A percentile compares a stretch with the other conserved stretches of the same genome.
Conservation (phyloP, 2,113 vertebrate species). For the Zosterops japonicus region DNA sequence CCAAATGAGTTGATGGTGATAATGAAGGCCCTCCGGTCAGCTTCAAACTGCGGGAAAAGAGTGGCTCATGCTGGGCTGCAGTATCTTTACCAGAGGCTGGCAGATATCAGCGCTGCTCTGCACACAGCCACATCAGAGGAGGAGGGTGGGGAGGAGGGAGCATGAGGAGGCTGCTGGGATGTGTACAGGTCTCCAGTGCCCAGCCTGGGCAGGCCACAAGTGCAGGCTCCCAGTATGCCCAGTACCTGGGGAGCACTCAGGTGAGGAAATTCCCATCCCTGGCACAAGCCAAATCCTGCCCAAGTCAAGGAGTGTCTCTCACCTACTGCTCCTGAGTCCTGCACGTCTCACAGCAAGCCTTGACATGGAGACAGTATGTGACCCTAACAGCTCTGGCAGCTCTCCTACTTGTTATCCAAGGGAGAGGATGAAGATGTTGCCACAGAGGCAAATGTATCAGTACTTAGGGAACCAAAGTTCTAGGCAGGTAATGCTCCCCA, state of each 20-base stretch:
- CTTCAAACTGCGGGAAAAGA: conserved; percentile 84
- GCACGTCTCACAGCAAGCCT: neutral
- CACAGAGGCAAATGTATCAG: neutral
- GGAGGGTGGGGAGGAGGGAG: neutral
- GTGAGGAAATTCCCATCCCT: neutral
- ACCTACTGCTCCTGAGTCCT: neutral
- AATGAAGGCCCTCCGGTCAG: conserved; percentile 95
- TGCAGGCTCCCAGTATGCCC: neutral
- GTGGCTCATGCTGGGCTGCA: neutral
- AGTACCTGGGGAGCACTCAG: neutral
- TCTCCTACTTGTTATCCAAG: fast-evolving
- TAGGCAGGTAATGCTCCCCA: fast-evolving
- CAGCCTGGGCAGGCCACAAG: neutral
- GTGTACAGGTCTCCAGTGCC: neutral
- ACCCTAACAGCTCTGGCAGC: neutral
- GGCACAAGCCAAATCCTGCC: neutral
- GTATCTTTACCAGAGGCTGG: neutral
- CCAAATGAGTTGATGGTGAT: conserved; percentile 99
- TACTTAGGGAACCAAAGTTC: neutral
- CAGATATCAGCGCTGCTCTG: neutral
- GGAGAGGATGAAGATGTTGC: neutral
- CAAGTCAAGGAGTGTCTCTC: neutral
- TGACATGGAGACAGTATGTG: neutral
- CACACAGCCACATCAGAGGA: neutral
- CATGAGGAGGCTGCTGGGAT: neutral